Base-by-base conservation (phyloP, 2,888 invertebrate species). In the Andrena bucephala region DNA sequence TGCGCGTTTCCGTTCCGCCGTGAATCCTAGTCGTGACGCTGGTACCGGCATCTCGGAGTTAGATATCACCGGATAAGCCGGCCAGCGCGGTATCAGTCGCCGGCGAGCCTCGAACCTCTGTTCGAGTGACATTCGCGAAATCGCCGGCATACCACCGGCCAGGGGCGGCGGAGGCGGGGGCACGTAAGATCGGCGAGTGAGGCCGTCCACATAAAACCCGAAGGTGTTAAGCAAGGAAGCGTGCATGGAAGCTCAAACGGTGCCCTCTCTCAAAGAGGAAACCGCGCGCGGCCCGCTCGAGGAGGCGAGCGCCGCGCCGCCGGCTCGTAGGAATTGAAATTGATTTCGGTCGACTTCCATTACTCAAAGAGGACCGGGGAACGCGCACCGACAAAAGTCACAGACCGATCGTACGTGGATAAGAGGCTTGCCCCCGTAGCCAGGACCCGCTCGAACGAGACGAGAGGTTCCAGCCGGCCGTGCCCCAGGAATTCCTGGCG, bases 261-360 rank as follows among this genome's bases (percentile, higher is more conserved):
- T n/a, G 72, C 16, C n/a, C 74, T 63, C 77, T 65, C 76, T 85
- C 87, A 87, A 87, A 87, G 87, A 54, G 76, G 70, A 59, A 70
- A 84, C 81, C 85, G 85, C 77, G 80, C 83, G 85, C 77, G 80
- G 65, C 33, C 57, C 20, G 57, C 24, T 57, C 24, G 57, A 57
- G 57, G 57, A 57, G 63, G 78, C 63, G 73, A 50, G 72, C 68
- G 81, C 81, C 57, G 57, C 52, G 20, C 82, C 86, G 83, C 84
- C 83, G 83, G 84, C 85, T 85, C 88, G 87, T 86, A 88, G 90
- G 90, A 90, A 91, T 91, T 89, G 90, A 90, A 91, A 91, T 91
- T 91, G 91, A 91, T 91, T 91, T 91, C 91, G 91, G 90, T 89
- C 89, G 90, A 90, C 89, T 91, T 91, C 90, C 91, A 91, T 91